A percentile compares a stretch with the other conserved stretches of the same genome.
These are phyloP conservation scores for Discoglossus pictus DNA, from an alignment of 2,797 vertebrate species.

Conservation along the genomic window DNA sequence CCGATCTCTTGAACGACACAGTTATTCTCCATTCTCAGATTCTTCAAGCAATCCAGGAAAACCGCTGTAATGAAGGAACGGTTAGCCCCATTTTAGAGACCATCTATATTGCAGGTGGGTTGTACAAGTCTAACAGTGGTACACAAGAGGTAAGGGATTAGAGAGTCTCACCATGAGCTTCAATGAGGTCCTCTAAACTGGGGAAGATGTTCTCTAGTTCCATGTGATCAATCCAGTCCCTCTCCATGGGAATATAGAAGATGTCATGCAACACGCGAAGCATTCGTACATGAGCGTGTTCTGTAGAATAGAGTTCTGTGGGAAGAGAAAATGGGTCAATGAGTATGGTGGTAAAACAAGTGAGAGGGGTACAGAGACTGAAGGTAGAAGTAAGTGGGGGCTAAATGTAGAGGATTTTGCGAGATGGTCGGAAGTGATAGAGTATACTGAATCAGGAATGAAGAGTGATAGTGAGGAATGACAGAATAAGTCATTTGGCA, in stretches of 20 bases:
- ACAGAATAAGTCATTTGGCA: too few species aligned
- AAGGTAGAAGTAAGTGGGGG: background rate
- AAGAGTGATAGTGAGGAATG: background rate
- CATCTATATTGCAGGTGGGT: background rate
- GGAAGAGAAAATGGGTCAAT: background rate
- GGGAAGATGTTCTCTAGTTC: constrained; percentile 84
- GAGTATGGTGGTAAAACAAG: too few species aligned
- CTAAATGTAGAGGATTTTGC: too few species aligned
- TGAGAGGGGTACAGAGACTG: background rate
- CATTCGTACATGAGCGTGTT: constrained; percentile 89
- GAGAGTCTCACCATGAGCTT: constrained; percentile 81
- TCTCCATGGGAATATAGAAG: constrained; percentile 82
- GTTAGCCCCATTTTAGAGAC: background rate
- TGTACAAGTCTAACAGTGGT: too few species aligned
- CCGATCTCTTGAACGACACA: constrained; percentile 81
- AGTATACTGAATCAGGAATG: too few species aligned
- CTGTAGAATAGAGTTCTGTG: constrained; percentile 86
- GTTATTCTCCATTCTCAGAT: constrained; percentile 75
- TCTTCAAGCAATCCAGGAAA: constrained; percentile 84
- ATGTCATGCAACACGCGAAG: constrained; percentile 85
- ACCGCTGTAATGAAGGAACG: constrained; percentile 67
- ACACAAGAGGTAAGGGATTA: background rate
- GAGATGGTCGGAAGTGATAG: background rate
- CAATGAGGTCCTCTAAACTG: constrained; percentile 86
- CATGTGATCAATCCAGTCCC: constrained; percentile 62